phyloP scores from a whole-genome alignment of 2,888 invertebrate species.

The Plagodis dolabraria region DNA sequence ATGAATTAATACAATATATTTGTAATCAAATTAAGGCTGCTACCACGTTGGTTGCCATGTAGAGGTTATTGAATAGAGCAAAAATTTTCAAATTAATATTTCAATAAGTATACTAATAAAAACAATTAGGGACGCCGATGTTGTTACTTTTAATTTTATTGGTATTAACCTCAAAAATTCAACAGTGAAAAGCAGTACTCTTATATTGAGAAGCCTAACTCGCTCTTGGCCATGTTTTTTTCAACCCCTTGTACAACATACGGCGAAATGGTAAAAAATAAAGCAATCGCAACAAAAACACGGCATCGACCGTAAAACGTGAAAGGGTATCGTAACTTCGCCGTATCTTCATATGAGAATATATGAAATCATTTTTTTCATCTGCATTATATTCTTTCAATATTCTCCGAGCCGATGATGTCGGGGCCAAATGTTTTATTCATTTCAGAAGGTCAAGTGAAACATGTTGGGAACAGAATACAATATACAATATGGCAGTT shows the following conservation, averaged over 20 bases:
- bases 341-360: constrained; percentile 20
- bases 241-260: constrained; percentile 26
- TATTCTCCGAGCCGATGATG: constrained; percentile 33
- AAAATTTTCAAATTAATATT: no score
- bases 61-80: no score
- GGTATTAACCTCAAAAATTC: no score
- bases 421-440: constrained; percentile 37
- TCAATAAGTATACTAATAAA: no score
- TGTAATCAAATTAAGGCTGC: no score
- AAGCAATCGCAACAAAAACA: constrained; percentile 35
- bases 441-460: constrained; percentile 36
- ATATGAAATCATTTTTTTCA: constrained; percentile 32
- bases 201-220: no score
- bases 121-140: no score
- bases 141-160: no score
- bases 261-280: constrained; percentile 28
- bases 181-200: no score
- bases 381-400: constrained; percentile 37
- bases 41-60: no score
- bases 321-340: constrained; percentile 33
- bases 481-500: constrained; percentile 10
- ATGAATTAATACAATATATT: no score
- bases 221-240: constrained; percentile 8
- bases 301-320: constrained; percentile 23
- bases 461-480: constrained; percentile 25